These are phyloP conservation scores for Yponomeuta evonymella DNA, from an alignment of 2,888 invertebrate species.

Conservation along the genomic window DNA sequence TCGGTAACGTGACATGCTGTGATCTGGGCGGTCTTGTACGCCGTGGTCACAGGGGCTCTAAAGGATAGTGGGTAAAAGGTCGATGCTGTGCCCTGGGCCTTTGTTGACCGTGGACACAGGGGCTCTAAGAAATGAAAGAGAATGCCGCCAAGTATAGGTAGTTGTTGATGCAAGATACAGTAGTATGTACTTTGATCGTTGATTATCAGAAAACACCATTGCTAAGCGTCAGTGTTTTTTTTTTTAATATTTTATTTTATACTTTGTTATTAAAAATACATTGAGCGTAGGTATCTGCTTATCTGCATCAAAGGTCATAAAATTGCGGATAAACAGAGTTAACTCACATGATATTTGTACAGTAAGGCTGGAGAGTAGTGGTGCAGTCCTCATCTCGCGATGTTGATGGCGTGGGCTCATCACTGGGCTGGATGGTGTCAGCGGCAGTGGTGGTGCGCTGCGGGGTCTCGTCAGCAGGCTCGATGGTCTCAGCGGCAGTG, in stretches of 20 bases:
- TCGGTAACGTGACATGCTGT: too few species aligned
- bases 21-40: too few species aligned
- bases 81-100: not conserved
- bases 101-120: constrained; percentile 4
- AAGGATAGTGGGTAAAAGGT: constrained; percentile 2
- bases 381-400: not conserved
- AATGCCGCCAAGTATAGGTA: not conserved
- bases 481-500: too few species aligned
- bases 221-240: too few species aligned
- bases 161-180: not conserved
- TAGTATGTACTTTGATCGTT: not conserved
- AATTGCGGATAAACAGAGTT: too few species aligned
- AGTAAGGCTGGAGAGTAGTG: not conserved
- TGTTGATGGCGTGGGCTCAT: not conserved
- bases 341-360: too few species aligned
- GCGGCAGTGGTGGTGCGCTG: not conserved
- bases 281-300: too few species aligned
- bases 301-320: too few species aligned
- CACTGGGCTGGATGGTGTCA: not conserved
- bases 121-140: constrained; percentile 14
- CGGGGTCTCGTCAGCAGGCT: not conserved
- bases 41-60: constrained; percentile 17
- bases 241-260: too few species aligned
- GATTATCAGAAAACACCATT: too few species aligned
- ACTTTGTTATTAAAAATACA: too few species aligned